Conservation (phyloP, 1,140 invertebrate genomes). For the Manduca sexta region DNA sequence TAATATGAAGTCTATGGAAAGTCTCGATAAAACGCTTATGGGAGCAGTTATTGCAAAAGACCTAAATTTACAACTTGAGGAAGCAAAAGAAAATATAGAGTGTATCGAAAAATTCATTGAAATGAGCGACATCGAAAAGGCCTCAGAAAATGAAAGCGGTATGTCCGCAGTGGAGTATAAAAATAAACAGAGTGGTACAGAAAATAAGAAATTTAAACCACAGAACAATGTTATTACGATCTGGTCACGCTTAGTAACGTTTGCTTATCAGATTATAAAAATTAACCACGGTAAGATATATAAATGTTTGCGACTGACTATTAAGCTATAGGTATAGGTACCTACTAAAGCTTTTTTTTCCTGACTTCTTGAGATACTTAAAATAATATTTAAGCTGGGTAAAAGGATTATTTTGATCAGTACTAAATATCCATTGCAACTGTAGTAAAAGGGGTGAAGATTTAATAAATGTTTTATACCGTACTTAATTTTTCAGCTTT, state of each 20-base stretch:
- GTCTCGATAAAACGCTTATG: conserved; percentile 26
- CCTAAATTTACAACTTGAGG: conserved; percentile 36
- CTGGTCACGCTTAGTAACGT: conserved; percentile 51
- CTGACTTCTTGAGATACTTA: no score
- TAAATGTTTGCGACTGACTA: not conserved
- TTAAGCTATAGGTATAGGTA: no score
- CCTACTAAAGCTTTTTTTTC: no score
- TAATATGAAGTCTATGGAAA: conserved; percentile 11
- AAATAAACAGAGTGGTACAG: not conserved
- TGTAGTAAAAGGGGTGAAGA: no score
- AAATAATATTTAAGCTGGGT: no score
- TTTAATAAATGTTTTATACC: no score
- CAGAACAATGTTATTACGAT: conserved; percentile 27
- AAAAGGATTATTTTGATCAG: no score
- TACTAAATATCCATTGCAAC: no score
- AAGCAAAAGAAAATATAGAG: conserved; percentile 39
- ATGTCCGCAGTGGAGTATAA: conserved; percentile 8
- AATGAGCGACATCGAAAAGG: conserved; percentile 16
- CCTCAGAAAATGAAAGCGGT: conserved; percentile 16
- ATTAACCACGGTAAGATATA: conserved; percentile 43
- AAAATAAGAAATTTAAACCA: conserved; percentile 6
- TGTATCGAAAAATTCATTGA: conserved; percentile 35
- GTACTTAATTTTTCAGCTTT: no score
- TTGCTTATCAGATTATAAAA: conserved; percentile 49
- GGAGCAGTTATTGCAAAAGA: conserved; percentile 36